These are phyloP conservation scores for Athetis lepigone DNA, from an alignment of 2,888 invertebrate genomes.

Conservation along the genomic window DNA sequence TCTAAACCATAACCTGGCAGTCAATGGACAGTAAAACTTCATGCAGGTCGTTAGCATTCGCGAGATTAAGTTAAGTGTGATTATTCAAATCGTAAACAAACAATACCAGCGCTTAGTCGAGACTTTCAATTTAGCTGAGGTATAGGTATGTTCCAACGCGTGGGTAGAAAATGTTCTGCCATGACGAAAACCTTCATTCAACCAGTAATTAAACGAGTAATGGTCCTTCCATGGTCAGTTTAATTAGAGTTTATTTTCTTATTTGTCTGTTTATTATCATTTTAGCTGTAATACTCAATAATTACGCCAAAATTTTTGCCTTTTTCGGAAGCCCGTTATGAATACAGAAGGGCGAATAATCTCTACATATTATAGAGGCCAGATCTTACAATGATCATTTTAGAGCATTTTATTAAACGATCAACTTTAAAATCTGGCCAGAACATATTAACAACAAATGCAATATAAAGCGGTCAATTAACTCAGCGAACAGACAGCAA, in stretches of 20 bases:
- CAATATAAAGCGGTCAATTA: neutral
- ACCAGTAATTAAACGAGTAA: neutral
- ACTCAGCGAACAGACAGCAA: neutral
- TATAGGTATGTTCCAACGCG: constrained; percentile 13
- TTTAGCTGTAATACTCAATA: too few relatives aligned
- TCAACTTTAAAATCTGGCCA: too few relatives aligned
- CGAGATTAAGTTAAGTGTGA: constrained; percentile 17
- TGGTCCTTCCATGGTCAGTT: too few relatives aligned
- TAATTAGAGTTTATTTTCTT: too few relatives aligned
- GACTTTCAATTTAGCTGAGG: constrained; percentile 9
- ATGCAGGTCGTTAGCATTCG: constrained; percentile 30
- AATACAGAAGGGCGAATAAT: too few relatives aligned
- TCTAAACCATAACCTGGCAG: neutral
- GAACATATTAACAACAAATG: too few relatives aligned
- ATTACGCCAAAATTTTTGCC: too few relatives aligned
- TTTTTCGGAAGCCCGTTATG: too few relatives aligned
- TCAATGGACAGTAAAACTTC: constrained; percentile 29
- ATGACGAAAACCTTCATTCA: constrained; percentile 14
- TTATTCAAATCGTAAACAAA: constrained; percentile 46
- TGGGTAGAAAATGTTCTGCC: constrained; percentile 23
- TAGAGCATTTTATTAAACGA: too few relatives aligned
- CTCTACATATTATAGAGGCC: too few relatives aligned
- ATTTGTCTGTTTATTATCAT: too few relatives aligned
- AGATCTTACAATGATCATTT: too few relatives aligned
- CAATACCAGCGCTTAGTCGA: constrained; percentile 30